A percentile compares a stretch with the other conserved stretches of the same genome.
These are phyloP conservation scores for Meda fulgida DNA, from an alignment of 2,797 vertebrate species.

Conservation along the genomic window DNA sequence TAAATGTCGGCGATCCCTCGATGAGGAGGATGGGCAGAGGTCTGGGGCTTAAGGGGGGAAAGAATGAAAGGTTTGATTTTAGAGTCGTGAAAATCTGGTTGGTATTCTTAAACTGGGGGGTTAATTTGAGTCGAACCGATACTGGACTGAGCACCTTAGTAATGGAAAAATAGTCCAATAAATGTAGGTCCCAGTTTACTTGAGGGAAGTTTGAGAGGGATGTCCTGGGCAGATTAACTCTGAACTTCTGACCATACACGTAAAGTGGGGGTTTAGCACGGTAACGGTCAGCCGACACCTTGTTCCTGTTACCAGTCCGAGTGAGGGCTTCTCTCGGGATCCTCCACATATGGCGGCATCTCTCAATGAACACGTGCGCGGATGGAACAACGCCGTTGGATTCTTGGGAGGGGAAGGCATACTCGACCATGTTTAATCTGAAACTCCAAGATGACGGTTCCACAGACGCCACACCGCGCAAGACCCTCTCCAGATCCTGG, in stretches of 20 bases:
- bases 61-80: neutral
- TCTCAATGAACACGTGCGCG: neutral
- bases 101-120: neutral
- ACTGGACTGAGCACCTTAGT: neutral
- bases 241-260: neutral
- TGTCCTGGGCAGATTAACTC: neutral
- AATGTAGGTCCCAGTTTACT: neutral
- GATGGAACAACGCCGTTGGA: neutral
- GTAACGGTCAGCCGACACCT: too few species aligned
- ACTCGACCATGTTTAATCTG: neutral
- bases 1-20: too few species aligned
- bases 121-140: neutral
- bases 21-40: too few species aligned
- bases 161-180: neutral
- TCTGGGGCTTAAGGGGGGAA: neutral
- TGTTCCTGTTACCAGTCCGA: neutral
- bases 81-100: neutral
- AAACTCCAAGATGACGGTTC: neutral
- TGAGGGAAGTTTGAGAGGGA: neutral
- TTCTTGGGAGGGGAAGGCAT: neutral
- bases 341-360: rapidly evolving
- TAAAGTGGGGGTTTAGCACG: neutral
- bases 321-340: neutral
- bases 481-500: neutral
- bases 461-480: neutral